phyloP scores from a whole-genome alignment of 2,797 vertebrate species.

The Halcyon leucocephala region DNA sequence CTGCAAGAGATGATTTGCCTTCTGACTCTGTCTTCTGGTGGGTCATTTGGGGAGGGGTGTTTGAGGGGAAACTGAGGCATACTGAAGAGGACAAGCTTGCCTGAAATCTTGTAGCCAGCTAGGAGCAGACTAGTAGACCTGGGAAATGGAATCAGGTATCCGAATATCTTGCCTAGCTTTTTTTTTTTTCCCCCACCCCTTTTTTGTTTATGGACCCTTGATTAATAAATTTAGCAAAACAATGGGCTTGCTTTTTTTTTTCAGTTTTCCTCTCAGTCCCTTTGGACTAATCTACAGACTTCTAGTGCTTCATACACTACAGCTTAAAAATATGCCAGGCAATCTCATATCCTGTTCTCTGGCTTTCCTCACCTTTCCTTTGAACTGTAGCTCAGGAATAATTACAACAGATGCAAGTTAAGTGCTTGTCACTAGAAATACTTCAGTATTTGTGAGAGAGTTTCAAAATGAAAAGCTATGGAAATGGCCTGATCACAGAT shows the following conservation, averaged over 20 bases:
- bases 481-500: background rate
- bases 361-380: background rate
- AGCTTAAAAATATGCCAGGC: background rate
- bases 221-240: background rate
- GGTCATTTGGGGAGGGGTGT: background rate
- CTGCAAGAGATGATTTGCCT: background rate
- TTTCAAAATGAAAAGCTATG: background rate
- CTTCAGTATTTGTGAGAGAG: background rate
- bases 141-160: background rate
- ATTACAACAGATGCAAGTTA: background rate
- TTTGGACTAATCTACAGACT: background rate
- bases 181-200: fast-evolving
- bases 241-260: background rate
- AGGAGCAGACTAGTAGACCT: background rate
- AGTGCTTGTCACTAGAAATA: background rate
- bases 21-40: background rate
- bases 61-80: background rate
- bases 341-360: background rate
- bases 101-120: background rate
- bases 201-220: background rate
- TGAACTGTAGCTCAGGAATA: background rate
- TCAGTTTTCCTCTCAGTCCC: background rate
- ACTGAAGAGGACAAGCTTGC: background rate
- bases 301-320: background rate
- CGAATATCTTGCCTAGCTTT: background rate